phyloP scores from a whole-genome alignment of 2,113 vertebrate genomes.

The Callospermophilus lateralis region DNA sequence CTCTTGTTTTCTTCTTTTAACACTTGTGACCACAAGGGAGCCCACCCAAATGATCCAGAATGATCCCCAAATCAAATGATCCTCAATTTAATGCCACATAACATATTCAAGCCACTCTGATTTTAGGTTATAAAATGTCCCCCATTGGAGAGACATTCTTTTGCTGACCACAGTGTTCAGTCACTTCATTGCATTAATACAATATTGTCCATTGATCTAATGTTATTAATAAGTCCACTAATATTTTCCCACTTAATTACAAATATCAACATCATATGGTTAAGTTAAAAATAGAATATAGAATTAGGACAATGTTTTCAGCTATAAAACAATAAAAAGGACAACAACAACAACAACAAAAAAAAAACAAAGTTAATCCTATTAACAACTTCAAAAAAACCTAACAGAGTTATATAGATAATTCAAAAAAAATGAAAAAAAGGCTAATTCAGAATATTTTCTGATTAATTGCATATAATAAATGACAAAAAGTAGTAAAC shows the following conservation, averaged over 20 bases:
- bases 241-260: background rate
- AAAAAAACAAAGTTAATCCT: background rate
- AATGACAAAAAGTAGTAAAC: background rate
- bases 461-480: constrained; percentile 19
- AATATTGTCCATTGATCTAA: background rate
- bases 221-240: background rate
- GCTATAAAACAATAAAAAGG: background rate
- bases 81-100: background rate
- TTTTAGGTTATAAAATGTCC: background rate
- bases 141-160: background rate
- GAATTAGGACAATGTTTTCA: background rate
- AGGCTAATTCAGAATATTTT: background rate
- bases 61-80: background rate
- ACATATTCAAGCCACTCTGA: background rate
- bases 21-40: background rate
- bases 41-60: background rate
- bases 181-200: background rate
- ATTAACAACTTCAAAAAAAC: background rate
- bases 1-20: background rate
- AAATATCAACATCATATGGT: background rate
- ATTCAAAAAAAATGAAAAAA: constrained; percentile 31
- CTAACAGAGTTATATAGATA: background rate
- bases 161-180: background rate
- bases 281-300: background rate
- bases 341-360: background rate